Percentiles rank a stretch among this genome's conserved stretches.
Evolutionary conservation across 2,113 vertebrate genomes (phyloP).

Genomic region (Phyllopteryx taeniolatus): DNA sequence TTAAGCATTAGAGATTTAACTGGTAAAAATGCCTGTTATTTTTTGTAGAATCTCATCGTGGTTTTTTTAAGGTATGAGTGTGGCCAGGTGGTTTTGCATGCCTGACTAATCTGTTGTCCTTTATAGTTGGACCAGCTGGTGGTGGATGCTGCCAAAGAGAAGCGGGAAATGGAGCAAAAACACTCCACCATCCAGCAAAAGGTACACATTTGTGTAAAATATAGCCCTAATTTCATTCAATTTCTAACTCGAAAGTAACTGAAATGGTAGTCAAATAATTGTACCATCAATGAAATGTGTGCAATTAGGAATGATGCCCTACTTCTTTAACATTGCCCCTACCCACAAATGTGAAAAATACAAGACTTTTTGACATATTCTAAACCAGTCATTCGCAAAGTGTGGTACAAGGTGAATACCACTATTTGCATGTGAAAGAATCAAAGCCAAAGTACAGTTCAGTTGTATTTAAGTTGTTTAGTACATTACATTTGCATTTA

Average conservation of each 20-base stretch:
- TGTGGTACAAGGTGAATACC: too few relatives aligned
- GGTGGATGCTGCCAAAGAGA: constrained; percentile 91
- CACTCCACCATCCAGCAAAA: constrained; percentile 99
- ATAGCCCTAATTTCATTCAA: background rate
- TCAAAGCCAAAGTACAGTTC: too few relatives aligned
- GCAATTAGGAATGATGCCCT: background rate
- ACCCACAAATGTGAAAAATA: background rate
- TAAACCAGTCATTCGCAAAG: background rate
- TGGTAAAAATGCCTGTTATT: background rate
- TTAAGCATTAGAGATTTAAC: background rate
- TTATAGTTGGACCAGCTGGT: constrained; percentile 93
- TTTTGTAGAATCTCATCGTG: background rate
- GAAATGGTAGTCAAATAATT: constrained; percentile 6
- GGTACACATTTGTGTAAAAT: constrained; percentile 68
- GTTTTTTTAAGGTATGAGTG: background rate
- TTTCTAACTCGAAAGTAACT: background rate
- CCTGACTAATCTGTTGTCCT: constrained; percentile 40
- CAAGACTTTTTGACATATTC: constrained; percentile 2
- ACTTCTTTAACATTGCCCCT: background rate
- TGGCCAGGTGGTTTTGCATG: constrained; percentile 29
- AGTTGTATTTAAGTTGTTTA: too few relatives aligned
- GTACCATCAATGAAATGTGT: background rate
- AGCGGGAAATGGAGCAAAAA: constrained; percentile 94
- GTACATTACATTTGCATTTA: too few relatives aligned
- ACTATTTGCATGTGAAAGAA: too few relatives aligned